Percentiles rank a stretch among this genome's conserved stretches.
Evolutionary conservation across 2,113 vertebrate species (phyloP).

Genomic region (Colinus virginianus): DNA sequence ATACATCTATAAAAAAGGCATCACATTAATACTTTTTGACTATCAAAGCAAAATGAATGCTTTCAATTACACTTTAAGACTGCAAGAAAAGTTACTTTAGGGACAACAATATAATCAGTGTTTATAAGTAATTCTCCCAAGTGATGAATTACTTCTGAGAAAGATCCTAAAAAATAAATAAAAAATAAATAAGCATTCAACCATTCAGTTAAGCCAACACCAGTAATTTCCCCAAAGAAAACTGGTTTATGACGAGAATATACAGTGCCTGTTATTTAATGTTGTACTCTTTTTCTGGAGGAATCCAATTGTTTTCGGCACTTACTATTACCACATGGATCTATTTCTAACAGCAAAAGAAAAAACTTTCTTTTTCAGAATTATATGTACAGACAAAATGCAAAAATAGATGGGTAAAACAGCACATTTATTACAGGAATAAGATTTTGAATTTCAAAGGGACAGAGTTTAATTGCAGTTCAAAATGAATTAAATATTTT

Average conservation of each 20-base stretch:
- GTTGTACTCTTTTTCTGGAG: neutral
- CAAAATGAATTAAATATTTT: neutral
- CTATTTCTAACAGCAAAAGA: neutral
- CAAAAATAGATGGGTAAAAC: neutral
- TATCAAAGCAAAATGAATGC: neutral
- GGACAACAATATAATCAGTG: neutral
- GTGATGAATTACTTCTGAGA: neutral
- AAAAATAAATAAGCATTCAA: neutral
- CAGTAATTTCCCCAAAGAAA: constrained; percentile 55
- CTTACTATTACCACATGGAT: neutral
- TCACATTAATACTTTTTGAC: neutral
- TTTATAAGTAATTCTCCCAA: neutral
- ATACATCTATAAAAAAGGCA: neutral
- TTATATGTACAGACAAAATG: neutral
- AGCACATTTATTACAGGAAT: neutral
- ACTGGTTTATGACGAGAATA: neutral
- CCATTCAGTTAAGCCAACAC: neutral
- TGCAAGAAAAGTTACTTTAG: neutral
- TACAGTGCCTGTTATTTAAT: neutral
- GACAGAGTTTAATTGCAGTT: neutral
- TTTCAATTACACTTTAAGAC: neutral
- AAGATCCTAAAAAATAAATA: neutral
- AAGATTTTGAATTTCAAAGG: neutral
- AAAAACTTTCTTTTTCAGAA: neutral
- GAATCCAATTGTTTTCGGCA: constrained; percentile 16